Evolutionary conservation across 1,140 invertebrate species (phyloP).

Genomic region (Camponotus vicinus): DNA sequence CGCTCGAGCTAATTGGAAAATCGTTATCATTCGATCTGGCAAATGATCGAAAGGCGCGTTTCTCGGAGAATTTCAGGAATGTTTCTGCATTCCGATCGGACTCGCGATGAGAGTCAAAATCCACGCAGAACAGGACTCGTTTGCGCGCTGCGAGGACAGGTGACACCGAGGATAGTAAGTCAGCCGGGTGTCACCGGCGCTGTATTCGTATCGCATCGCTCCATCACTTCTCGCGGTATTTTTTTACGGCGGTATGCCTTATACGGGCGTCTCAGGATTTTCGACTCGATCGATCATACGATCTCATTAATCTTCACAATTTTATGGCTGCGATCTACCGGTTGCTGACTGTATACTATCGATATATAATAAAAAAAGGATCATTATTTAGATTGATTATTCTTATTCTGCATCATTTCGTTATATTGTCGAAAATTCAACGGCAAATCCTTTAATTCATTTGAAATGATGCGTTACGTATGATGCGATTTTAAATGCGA

Average conservation of each 20-base stretch:
- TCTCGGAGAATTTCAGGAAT: constrained; percentile 38
- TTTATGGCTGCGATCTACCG: constrained; percentile 38
- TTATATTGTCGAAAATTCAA: not conserved
- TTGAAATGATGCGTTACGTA: not conserved
- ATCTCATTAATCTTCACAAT: constrained; percentile 63
- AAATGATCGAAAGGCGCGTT: not conserved
- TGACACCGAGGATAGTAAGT: constrained; percentile 65
- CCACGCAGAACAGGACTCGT: constrained; percentile 53
- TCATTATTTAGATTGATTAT: not conserved
- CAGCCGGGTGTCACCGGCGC: constrained; percentile 66
- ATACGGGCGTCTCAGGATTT: constrained; percentile 65
- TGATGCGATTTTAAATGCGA: not conserved
- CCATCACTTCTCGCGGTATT: constrained; percentile 64
- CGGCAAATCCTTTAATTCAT: not conserved
- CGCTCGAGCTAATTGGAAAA: constrained; percentile 34
- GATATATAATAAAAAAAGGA: not conserved
- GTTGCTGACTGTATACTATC: not conserved
- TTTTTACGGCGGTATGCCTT: constrained; percentile 47
- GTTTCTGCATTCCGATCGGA: constrained; percentile 17
- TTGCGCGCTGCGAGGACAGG: constrained; percentile 65
- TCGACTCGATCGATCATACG: constrained; percentile 55
- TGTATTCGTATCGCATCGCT: constrained; percentile 65
- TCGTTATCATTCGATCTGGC: constrained; percentile 41
- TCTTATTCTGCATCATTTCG: not conserved
- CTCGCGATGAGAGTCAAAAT: constrained; percentile 58